Evolutionary conservation across 1,140 invertebrate genomes (phyloP).

Genomic region (Dreissena rostriformis): DNA sequence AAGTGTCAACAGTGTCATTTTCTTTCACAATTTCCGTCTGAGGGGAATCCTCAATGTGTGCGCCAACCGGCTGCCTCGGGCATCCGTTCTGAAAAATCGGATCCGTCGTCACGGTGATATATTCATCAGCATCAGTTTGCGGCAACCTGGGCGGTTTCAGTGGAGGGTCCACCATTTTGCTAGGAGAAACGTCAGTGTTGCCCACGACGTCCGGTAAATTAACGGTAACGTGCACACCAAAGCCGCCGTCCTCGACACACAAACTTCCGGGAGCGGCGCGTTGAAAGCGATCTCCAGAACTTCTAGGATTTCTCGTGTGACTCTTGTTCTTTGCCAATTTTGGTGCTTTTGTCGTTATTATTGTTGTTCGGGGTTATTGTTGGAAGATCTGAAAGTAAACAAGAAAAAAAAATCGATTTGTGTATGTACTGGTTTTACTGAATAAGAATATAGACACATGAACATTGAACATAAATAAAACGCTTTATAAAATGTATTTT

Average conservation of each 20-base stretch:
- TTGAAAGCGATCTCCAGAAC: constrained; percentile 46
- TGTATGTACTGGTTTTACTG: too few species aligned
- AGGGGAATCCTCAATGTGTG: neutral
- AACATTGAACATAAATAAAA: too few species aligned
- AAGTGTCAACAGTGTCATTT: constrained; percentile 42
- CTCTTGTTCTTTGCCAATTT: neutral
- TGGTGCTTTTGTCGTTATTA: constrained; percentile 22
- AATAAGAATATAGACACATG: too few species aligned
- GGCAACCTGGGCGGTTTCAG: constrained; percentile 73
- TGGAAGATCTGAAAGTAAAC: constrained; percentile 44
- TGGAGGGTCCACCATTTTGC: constrained; percentile 69
- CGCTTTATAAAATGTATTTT: too few species aligned
- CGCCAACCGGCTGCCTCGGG: constrained; percentile 55
- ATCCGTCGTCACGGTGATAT: constrained; percentile 53
- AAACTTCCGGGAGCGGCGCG: constrained; percentile 28
- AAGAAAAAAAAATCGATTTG: neutral
- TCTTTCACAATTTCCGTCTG: constrained; percentile 14
- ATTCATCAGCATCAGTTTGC: too few species aligned
- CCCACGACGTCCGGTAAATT: constrained; percentile 68
- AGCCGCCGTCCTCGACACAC: neutral
- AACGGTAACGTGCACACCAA: neutral
- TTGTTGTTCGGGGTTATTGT: constrained; percentile 39
- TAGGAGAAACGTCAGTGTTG: constrained; percentile 57
- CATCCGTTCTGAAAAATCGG: constrained; percentile 15
- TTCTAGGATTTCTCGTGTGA: constrained; percentile 32